Evolutionary conservation across 2,888 invertebrate genomes (phyloP).

Genomic region (Drosophila paranaensis): DNA sequence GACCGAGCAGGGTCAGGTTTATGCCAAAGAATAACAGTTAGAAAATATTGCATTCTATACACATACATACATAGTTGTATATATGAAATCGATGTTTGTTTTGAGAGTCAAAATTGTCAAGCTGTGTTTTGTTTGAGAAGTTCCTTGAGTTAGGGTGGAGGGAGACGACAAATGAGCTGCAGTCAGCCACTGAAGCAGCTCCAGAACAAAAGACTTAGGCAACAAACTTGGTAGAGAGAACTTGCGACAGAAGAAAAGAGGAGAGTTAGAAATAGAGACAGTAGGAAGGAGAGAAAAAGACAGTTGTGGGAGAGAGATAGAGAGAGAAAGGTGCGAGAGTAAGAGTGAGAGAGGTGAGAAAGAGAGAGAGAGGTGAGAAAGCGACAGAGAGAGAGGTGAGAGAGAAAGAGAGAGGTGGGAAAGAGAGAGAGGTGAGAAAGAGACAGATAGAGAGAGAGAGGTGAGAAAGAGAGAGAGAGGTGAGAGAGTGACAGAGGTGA

Average conservation of each 20-base stretch:
- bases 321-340: background rate
- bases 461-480: background rate
- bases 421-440: background rate
- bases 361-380: background rate
- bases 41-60: constrained; percentile 18
- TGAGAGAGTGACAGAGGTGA: too few species aligned
- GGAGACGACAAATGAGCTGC: background rate
- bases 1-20: constrained; percentile 5
- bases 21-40: constrained; percentile 15
- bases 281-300: too few species aligned
- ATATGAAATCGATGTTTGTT: background rate
- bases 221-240: background rate
- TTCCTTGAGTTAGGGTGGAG: background rate
- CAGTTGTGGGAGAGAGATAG: too few species aligned
- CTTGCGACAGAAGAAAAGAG: background rate
- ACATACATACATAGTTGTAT: too few species aligned
- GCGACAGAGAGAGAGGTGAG: background rate
- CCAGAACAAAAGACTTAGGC: constrained; percentile 32
- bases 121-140: background rate
- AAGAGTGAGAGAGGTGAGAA: background rate
- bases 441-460: background rate
- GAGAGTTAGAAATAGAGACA: background rate
- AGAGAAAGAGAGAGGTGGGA: too few species aligned
- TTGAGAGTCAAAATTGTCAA: background rate
- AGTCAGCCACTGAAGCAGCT: constrained; percentile 1